Evolutionary conservation across 2,888 invertebrate genomes (phyloP), one percentile per base, ranked within the genome.

Genomic region (Melieria omissa): DNA sequence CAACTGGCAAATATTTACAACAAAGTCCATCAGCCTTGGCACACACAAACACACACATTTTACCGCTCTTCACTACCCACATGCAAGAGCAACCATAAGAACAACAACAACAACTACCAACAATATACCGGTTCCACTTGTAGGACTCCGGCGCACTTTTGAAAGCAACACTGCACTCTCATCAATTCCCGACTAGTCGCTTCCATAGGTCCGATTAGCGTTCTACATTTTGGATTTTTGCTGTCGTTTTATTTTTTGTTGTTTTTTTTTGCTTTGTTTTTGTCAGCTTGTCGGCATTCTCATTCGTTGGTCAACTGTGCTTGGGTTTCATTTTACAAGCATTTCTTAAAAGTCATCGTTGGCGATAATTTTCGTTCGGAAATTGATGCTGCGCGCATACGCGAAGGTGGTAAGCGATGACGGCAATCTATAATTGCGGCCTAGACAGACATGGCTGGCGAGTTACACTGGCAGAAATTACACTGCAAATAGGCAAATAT

Each of bases 331-430:
- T 52, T 52, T 9, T 52, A 14, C 14, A n/a, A 14, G 14, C 12
- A 52, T 8, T 52, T 52, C 14, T 52, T 9, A 57, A 69, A 71
- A 73, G 73, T 72, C 72, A 73, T 69, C 70, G 68, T 52, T 72
- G 60, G 72, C 65, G 72, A 72, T 75, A 73, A 75, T 72, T 73
- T 73, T 62, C 29, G 47, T 72, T 69, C 70, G 64, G 67, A 57
- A 67, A 72, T 72, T 65, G 65, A 73, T 70, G 67, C 66, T 66
- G 67, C 64, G 63, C 64, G 47, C 64, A 45, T 58, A 57, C 42
- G 70, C 67, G 70, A 72, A 70, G 72, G 70, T 65, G 72, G 67
- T 70, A 45, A 52, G 52, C 46, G 62, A 49, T 58, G 58, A 41
- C 58, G 58, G 41, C 58, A 10, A 58, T 58, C 58, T 41, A 7